Evolutionary conservation across 2,113 vertebrate species (phyloP).

Genomic region (Strix uralensis): DNA sequence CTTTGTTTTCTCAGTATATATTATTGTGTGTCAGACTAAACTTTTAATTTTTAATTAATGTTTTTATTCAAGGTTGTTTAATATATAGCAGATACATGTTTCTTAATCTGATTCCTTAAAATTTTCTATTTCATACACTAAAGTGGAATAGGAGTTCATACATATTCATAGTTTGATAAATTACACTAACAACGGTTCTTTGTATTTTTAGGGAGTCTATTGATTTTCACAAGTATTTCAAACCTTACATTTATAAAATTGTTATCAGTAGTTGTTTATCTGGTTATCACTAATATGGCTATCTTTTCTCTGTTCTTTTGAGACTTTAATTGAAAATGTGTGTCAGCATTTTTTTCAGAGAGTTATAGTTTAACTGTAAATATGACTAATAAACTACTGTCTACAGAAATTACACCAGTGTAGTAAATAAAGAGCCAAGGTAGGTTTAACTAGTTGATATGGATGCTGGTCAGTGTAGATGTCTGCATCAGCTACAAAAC

Average conservation of each 20-base stretch:
- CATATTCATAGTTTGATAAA: neutral
- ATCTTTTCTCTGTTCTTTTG: neutral
- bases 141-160: neutral
- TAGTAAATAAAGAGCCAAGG: neutral
- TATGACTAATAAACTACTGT: neutral
- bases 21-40: neutral
- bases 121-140: neutral
- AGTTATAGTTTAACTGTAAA: neutral
- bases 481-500: neutral
- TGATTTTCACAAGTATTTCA: neutral
- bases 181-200: neutral
- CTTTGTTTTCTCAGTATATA: neutral
- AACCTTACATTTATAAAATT: neutral
- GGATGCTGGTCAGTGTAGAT: neutral
- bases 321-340: neutral
- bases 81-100: neutral
- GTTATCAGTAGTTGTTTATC: neutral
- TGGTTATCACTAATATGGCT: neutral
- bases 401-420: neutral
- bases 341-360: neutral
- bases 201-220: neutral
- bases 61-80: neutral
- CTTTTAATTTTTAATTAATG: neutral
- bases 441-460: neutral
- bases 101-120: neutral